These are phyloP conservation scores for Hemaris fuciformis DNA, from an alignment of 2,888 invertebrate genomes.

Conservation along the genomic window DNA sequence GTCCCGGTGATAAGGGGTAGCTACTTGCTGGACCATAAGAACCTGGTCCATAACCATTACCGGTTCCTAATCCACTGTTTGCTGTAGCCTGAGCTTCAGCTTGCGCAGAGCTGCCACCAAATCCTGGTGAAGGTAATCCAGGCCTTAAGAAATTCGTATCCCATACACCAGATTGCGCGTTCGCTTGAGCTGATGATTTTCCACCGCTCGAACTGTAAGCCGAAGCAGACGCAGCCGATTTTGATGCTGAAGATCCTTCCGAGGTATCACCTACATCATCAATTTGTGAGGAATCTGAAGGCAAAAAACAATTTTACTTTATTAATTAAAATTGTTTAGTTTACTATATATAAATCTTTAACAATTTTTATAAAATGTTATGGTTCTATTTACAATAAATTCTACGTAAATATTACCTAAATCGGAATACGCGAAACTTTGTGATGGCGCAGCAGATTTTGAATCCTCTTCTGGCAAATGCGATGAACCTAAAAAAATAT, in stretches of 20 bases:
- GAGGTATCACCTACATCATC: background rate
- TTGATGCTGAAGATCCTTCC: background rate
- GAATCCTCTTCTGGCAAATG: background rate
- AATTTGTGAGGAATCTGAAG: background rate
- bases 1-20: background rate
- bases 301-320: background rate
- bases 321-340: background rate
- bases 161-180: background rate
- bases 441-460: background rate
- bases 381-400: too few relatives aligned
- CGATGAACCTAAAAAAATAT: background rate
- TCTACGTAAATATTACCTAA: background rate
- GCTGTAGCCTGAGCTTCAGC: slow-evolving; percentile 11
- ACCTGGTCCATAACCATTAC: background rate
- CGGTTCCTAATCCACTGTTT: background rate
- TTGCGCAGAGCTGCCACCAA: background rate
- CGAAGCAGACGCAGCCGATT: background rate
- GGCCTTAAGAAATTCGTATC: background rate
- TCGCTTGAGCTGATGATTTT: slow-evolving; percentile 11
- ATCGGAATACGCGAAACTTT: background rate
- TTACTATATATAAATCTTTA: too few relatives aligned
- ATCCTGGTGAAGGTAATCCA: background rate
- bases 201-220: slow-evolving; percentile 2
- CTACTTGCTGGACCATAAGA: background rate
- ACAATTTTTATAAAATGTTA: too few relatives aligned